phyloP scores from a whole-genome alignment of 1,140 invertebrate genomes.

The Liolophura sinensis region DNA sequence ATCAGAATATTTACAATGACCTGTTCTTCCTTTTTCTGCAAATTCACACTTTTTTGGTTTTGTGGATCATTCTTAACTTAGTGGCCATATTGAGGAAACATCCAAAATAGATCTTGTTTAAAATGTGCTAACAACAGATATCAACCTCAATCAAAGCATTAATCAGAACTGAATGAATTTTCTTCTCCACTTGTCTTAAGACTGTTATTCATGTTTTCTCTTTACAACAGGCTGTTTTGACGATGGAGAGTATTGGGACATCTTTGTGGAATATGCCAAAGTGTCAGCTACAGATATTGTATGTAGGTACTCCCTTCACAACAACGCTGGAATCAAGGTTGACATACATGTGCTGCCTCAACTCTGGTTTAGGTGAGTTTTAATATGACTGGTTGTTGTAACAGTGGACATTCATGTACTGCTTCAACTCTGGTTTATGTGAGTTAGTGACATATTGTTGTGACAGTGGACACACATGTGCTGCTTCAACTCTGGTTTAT shows the following conservation, averaged over 20 bases:
- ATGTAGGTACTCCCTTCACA: conserved; percentile 36
- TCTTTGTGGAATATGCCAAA: conserved; percentile 52
- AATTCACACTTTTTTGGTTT: too few species aligned
- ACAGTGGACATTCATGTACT: conserved; percentile 47
- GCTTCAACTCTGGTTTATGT: conserved; percentile 46
- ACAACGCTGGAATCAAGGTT: conserved; percentile 27
- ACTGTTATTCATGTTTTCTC: background rate
- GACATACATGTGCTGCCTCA: conserved; percentile 39
- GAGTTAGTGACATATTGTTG: conserved; percentile 28
- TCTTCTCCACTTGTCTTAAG: background rate
- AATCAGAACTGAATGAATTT: too few species aligned
- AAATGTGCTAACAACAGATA: too few species aligned
- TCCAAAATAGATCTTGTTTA: background rate
- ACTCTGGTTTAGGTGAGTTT: conserved; percentile 39
- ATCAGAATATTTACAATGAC: too few species aligned
- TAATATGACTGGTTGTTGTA: conserved; percentile 43
- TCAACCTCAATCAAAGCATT: too few species aligned
- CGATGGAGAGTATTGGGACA: conserved; percentile 49
- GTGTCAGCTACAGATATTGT: conserved; percentile 30
- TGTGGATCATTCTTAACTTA: too few species aligned
- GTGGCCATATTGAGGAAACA: too few species aligned
- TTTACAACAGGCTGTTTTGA: conserved; percentile 44
- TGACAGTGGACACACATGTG: conserved; percentile 33
- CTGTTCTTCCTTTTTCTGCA: too few species aligned
- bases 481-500: conserved; percentile 55